phyloP scores from a whole-genome alignment of 2,888 invertebrate genomes.

The Brachyopa scutellaris region DNA sequence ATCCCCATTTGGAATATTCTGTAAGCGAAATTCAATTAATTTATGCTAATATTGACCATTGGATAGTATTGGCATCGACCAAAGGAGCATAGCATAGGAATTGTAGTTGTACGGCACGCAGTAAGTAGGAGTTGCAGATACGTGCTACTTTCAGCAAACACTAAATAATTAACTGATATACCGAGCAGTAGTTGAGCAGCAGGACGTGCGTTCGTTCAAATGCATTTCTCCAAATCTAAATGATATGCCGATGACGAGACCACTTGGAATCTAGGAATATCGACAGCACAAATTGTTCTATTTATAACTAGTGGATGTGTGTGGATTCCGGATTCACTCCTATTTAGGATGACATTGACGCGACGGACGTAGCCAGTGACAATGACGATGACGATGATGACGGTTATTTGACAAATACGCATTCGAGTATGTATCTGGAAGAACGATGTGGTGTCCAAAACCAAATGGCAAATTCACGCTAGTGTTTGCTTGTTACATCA shows the following conservation, averaged over 20 bases:
- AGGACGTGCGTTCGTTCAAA: conserved; percentile 38
- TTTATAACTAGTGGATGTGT: neutral
- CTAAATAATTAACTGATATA: conserved; percentile 61
- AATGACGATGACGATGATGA: conserved; percentile 14
- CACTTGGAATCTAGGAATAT: conserved; percentile 15
- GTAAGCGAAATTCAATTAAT: conserved; percentile 59
- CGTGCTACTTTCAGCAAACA: conserved; percentile 39
- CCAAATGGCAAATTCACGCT: neutral
- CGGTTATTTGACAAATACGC: conserved; percentile 27
- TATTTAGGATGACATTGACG: neutral
- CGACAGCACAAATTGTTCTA: neutral
- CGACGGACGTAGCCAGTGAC: too few relatives aligned
- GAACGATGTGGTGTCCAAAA: neutral
- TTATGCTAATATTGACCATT: conserved; percentile 65
- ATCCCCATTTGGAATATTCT: conserved; percentile 45
- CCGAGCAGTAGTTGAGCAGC: conserved; percentile 35
- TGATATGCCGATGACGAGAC: neutral
- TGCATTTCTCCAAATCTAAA: conserved; percentile 29
- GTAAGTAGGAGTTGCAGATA: neutral
- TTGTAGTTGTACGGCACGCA: neutral
- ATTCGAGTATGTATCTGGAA: neutral
- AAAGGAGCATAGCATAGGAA: conserved; percentile 14
- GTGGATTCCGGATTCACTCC: neutral
- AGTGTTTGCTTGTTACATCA: conserved; percentile 20
- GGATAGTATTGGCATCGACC: neutral